phyloP scores from a whole-genome alignment of 2,113 vertebrate species.

The Brachypodius melanocephalos region DNA sequence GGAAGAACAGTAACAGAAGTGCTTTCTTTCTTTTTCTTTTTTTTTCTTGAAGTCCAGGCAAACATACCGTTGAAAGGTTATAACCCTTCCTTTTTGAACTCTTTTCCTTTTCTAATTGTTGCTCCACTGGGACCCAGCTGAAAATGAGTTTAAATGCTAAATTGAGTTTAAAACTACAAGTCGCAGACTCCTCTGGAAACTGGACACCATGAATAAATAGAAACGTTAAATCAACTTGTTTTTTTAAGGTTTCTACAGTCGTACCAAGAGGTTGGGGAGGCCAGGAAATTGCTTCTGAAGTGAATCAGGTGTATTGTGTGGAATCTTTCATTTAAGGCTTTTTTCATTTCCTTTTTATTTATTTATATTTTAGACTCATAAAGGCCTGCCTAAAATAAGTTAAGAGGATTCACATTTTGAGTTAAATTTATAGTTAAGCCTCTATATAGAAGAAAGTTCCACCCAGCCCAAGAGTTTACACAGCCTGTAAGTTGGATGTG shows the following conservation, averaged over 20 bases:
- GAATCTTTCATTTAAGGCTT: conserved; percentile 58
- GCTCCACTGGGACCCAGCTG: conserved; percentile 70
- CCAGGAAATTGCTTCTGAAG: conserved; percentile 66
- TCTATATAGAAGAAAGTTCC: conserved; percentile 16
- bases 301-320: conserved; percentile 70
- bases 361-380: conserved; percentile 47
- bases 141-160: conserved; percentile 81
- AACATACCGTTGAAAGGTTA: conserved; percentile 45
- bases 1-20: background rate
- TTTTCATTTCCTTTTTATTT: conserved; percentile 64
- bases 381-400: conserved; percentile 56
- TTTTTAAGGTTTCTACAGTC: conserved; percentile 69
- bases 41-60: background rate
- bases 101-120: conserved; percentile 70
- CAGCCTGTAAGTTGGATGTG: background rate
- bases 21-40: background rate
- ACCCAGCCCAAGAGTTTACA: conserved; percentile 31
- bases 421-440: conserved; percentile 18
- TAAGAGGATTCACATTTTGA: conserved; percentile 43
- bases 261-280: conserved; percentile 42
- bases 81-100: conserved; percentile 69
- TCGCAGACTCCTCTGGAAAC: conserved; percentile 72
- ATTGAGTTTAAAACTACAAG: conserved; percentile 76
- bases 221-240: conserved; percentile 74
- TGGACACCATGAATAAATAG: conserved; percentile 76